phyloP scores from a whole-genome alignment of 2,797 vertebrate genomes.

The Coccyzus lansbergi region DNA sequence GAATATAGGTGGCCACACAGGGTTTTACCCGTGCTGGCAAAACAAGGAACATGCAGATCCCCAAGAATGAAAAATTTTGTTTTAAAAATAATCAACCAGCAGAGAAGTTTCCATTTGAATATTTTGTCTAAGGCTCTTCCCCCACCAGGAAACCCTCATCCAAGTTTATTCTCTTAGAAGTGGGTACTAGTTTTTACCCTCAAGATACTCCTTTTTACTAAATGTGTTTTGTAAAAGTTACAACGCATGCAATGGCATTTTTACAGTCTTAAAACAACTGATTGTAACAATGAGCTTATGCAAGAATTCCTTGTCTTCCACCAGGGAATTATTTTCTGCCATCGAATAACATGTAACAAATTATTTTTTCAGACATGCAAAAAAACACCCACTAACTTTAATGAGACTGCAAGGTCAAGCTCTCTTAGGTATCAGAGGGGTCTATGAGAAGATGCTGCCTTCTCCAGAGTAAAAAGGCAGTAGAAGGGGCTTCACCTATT shows the following conservation, averaged over 20 bases:
- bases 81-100: background rate
- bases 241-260: slow-evolving; percentile 60
- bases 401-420: slow-evolving; percentile 20
- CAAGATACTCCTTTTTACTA: slow-evolving; percentile 63
- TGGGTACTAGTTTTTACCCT: slow-evolving; percentile 55
- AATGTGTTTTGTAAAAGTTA: slow-evolving; percentile 64
- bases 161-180: slow-evolving; percentile 65
- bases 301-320: slow-evolving; percentile 22
- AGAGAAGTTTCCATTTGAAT: slow-evolving; percentile 53
- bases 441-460: background rate
- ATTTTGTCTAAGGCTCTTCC: slow-evolving; percentile 39
- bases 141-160: slow-evolving; percentile 50
- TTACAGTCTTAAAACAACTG: slow-evolving; percentile 60
- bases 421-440: background rate
- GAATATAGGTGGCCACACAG: rapidly evolving
- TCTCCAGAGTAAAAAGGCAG: slow-evolving; percentile 5
- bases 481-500: background rate
- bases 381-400: slow-evolving; percentile 41
- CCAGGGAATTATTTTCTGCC: slow-evolving; percentile 66
- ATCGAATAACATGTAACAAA: slow-evolving; percentile 49
- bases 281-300: slow-evolving; percentile 64
- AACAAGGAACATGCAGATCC: background rate
- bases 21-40: background rate
- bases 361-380: slow-evolving; percentile 33
- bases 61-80: background rate